Evolutionary conservation across 2,888 invertebrate genomes (phyloP).

Genomic region (Meandrusa payeni): DNA sequence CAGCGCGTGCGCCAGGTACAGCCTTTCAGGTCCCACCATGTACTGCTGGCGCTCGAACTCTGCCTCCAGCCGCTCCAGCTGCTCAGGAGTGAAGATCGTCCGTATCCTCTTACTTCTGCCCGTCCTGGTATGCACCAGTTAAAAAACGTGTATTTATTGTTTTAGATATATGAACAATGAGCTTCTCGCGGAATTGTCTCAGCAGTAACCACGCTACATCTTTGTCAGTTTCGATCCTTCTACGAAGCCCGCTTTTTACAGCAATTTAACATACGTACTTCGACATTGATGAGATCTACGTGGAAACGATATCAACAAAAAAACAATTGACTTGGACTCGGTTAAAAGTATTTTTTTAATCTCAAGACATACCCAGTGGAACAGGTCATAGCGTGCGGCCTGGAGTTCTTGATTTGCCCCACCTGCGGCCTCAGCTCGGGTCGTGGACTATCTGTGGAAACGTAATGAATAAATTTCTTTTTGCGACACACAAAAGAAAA

Average conservation of each 20-base stretch:
- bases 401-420: conserved; percentile 49
- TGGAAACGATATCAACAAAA: too few relatives aligned
- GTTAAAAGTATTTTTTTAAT: background rate
- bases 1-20: conserved; percentile 93
- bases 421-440: conserved; percentile 52
- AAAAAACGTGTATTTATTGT: too few relatives aligned
- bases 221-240: too few relatives aligned
- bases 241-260: too few relatives aligned
- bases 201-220: too few relatives aligned
- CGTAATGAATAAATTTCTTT: too few relatives aligned
- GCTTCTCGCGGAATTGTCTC: too few relatives aligned
- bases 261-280: too few relatives aligned
- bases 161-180: too few relatives aligned
- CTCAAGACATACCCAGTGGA: conserved; percentile 51
- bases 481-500: too few relatives aligned
- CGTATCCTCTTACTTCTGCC: conserved; percentile 92
- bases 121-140: conserved; percentile 68
- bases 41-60: conserved; percentile 98
- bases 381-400: conserved; percentile 57
- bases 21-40: conserved; percentile 97
- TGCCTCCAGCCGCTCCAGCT: conserved; percentile 94
- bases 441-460: conserved; percentile 65
- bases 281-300: too few relatives aligned
- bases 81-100: conserved; percentile 98
- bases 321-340: too few relatives aligned